Base-by-base conservation (phyloP, 2,888 invertebrate species). In the Sphinx pinastri region DNA sequence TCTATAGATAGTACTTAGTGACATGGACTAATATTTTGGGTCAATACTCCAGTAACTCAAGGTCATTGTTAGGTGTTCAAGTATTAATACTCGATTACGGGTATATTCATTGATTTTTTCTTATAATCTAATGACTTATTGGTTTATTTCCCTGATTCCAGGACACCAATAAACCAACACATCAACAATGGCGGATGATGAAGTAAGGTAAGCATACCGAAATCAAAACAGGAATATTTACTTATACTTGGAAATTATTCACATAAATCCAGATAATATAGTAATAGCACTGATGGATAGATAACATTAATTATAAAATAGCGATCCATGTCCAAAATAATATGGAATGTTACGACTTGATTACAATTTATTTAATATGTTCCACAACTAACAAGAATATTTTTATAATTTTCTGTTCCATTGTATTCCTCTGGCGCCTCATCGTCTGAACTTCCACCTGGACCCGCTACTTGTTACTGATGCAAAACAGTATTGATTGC, bases 141-240 rank as follows among this genome's bases (percentile, higher is more conserved):
- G 7, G 49, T 45, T 55, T 73, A 74, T 69, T 74, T 25, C 25
- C 25, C 25, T 25, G 25, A 2, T 95, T 95, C 75, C 92, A 96
- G 96, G 94, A 94, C 95, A 94, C 91, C 91, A 16, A 49, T 91
- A 89, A 90, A 88, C 85, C 90, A 94, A 94, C 92, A 93, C 87
- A 90, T 79, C 84, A 95, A 97, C 89, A 95, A 98, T 98, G 98
- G 97, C 97, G 95, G 98, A 98, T 96, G 98, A 98, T 96, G 98
- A 98, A 95, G 98, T 98, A 95, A 97, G 98, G 97, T 98, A 95
- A 94, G 97, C 68, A 14, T 70, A 38, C 11, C 14, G 60, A 60
- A 11, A 16, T 38, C 16, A 13, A 19, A 19, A 19, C 13, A 25
- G 13, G 0, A 31, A 45, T 14, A 25, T 4, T 51, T 25, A 38